Evolutionary conservation across 2,797 vertebrate genomes (phyloP), one percentile per base, ranked within the genome.

Genomic region (Danio jaintianensis): DNA sequence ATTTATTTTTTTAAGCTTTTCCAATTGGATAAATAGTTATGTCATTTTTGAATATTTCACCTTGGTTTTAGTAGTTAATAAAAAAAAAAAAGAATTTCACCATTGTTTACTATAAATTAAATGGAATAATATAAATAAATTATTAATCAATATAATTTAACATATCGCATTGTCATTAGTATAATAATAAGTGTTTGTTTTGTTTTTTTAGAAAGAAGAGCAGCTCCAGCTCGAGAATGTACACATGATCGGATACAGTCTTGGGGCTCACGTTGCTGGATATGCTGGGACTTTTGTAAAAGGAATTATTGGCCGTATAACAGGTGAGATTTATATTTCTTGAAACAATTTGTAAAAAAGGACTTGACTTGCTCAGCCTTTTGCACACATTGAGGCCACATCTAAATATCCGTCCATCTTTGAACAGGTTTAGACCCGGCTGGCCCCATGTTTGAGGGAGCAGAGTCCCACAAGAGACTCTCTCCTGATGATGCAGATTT

Each of bases 161-260:
- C 12, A 7, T 3, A 12, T 56, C n/a, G n/a, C n/a, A n/a, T n/a
- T n/a, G n/a, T n/a, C n/a, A 5, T 20, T 56, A 56, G 56, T n/a
- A 4, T 55, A 20, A 29, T 11, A 20, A 0, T 55, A 48, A 1
- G 6, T 22, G 56, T 40, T 11, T 63, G 9, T 63, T 36, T 48
- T 15, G 3, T n/a, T n/a, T n/a, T n/a, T 29, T 86, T 45, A 99
- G 98, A 94, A 94, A 18, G 93, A 96, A 75, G 88, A 91, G 0
- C 89, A 88, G 9, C 92, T 98, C 61, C 90, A 92, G 45, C 89
- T 98, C 0, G 55, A 89, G 67, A 95, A 96, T 0, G 95, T 98
- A 63, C 98, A 99, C 85, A 90, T 99, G 85, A 98, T 99, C 1
- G 98, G 98, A 83, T 99, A 99, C 88, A 99, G 98, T 87, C 92